Percentiles rank a stretch among this genome's conserved stretches.
These are phyloP conservation scores for Mastigias papua DNA, from an alignment of 30 jellyfish, hydroid and myxozoan genomes.

Conservation along the genomic window DNA sequence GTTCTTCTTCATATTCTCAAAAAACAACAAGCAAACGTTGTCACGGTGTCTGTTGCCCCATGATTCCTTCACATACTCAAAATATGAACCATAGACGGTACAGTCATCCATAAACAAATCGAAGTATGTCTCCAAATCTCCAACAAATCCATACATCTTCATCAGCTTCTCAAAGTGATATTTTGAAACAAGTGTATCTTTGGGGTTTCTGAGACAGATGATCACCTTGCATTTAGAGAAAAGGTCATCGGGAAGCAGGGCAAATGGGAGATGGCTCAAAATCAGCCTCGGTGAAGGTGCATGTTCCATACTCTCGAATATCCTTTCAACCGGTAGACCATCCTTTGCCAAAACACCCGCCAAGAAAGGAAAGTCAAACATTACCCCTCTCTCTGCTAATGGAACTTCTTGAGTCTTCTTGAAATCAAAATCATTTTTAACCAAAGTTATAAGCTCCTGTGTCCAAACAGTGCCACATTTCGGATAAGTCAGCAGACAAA, in stretches of 20 bases:
- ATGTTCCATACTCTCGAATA: background rate
- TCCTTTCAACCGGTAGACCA: background rate
- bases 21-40: background rate
- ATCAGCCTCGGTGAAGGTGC: background rate
- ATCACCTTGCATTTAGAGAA: background rate
- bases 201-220: background rate
- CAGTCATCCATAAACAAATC: background rate
- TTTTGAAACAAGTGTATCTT: background rate
- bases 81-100: background rate
- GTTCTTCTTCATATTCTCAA: background rate
- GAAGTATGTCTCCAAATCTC: background rate
- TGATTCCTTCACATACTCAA: background rate
- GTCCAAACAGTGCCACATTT: background rate
- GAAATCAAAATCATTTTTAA: background rate
- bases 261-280: background rate
- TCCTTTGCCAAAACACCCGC: background rate
- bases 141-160: background rate
- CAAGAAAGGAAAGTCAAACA: background rate
- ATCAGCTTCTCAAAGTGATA: background rate
- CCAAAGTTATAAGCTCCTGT: background rate
- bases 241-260: background rate
- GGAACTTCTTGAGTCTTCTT: background rate
- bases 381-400: background rate
- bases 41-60: background rate
- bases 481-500: background rate